Conservation (phyloP, 2,888 invertebrate genomes). For the Dastarcus helophoroides region DNA sequence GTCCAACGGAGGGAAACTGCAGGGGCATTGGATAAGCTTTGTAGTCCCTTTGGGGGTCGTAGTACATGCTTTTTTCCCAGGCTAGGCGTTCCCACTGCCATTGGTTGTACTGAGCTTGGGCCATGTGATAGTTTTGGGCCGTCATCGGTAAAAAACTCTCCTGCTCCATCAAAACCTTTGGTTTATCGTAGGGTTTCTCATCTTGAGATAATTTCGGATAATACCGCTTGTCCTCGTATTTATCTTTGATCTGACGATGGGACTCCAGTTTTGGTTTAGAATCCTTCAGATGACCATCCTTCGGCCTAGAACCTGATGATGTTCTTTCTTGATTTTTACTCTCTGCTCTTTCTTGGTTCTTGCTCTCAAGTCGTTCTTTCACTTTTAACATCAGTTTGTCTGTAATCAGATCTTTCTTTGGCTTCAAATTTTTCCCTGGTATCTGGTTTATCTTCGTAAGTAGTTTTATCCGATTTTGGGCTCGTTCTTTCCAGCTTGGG, state of each 20-base stretch:
- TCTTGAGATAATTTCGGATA: slow-evolving; percentile 17
- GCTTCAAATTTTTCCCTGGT: too few species aligned
- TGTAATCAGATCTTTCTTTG: slow-evolving; percentile 4
- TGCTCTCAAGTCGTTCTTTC: slow-evolving; percentile 4
- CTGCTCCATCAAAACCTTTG: slow-evolving; percentile 29
- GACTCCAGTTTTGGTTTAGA: slow-evolving; percentile 25
- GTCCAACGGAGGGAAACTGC: slow-evolving; percentile 30
- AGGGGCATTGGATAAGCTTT: slow-evolving; percentile 31
- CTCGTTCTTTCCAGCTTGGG: too few species aligned
- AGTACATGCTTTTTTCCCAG: slow-evolving; percentile 46
- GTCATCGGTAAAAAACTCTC: slow-evolving; percentile 46
- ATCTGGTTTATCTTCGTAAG: too few species aligned
- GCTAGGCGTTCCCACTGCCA: slow-evolving; percentile 49
- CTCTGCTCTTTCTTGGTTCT: slow-evolving; percentile 3
- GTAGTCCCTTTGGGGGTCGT: slow-evolving; percentile 42
- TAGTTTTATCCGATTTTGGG: too few species aligned
- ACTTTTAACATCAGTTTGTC: slow-evolving; percentile 5
- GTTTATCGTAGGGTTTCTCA: slow-evolving; percentile 27
- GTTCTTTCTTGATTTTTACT: too few species aligned
- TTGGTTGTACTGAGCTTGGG: slow-evolving; percentile 48
- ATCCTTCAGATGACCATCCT: too few species aligned
- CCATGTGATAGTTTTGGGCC: slow-evolving; percentile 50
- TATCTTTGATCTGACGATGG: slow-evolving; percentile 16
- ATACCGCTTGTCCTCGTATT: slow-evolving; percentile 20
- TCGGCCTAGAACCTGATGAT: too few species aligned